phyloP scores from a whole-genome alignment of 2,888 invertebrate species.

The Caenorhabditis wallacei region DNA sequence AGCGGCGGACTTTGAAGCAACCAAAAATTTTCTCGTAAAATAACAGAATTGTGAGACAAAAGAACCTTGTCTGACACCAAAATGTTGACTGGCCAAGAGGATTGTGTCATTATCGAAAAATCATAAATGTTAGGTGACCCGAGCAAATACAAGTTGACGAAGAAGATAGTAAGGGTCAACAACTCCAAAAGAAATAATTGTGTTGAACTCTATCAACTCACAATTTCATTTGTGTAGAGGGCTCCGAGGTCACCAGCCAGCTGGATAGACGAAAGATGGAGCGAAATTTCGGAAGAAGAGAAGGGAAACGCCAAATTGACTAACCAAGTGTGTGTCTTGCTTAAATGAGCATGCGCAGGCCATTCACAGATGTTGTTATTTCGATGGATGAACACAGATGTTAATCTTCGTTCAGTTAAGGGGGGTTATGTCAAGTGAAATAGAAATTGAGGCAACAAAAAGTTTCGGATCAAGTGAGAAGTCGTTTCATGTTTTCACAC shows the following conservation, averaged over 20 bases:
- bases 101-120: not conserved
- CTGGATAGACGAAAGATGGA: constrained; percentile 39
- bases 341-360: constrained; percentile 42
- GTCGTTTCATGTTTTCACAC: constrained; percentile 1
- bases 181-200: not conserved
- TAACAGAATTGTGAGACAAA: not conserved
- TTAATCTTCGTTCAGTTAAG: constrained; percentile 34
- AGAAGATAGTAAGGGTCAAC: not conserved
- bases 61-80: not conserved
- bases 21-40: not conserved
- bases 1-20: too few relatives aligned
- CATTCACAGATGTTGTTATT: constrained; percentile 63
- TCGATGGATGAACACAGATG: constrained; percentile 38
- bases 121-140: not conserved
- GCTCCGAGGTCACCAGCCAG: constrained; percentile 36
- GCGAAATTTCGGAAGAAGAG: constrained; percentile 9
- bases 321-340: constrained; percentile 51
- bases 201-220: too few relatives aligned
- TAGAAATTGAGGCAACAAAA: not conserved
- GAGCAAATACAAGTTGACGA: not conserved
- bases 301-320: constrained; percentile 53
- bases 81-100: not conserved
- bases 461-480: not conserved
- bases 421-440: not conserved
- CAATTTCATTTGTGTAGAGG: not conserved